A percentile compares a stretch with the other conserved stretches of the same genome.
Evolutionary conservation across 2,888 invertebrate genomes (phyloP).

Genomic region (Nipponacmea schrenckii): DNA sequence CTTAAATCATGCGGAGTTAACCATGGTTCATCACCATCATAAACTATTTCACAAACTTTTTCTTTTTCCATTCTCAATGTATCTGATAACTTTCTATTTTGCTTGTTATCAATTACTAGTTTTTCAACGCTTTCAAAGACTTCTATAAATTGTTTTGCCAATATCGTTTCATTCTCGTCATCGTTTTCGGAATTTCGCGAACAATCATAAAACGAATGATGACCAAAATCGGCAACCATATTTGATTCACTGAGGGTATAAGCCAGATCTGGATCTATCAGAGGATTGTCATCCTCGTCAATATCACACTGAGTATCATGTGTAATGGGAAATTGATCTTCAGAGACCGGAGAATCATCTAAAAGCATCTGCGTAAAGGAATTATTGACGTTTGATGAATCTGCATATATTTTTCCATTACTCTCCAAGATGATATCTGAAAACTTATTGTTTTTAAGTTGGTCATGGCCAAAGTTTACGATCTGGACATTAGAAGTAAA

Average conservation of each 20-base stretch:
- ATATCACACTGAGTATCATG: background rate
- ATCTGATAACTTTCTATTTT: background rate
- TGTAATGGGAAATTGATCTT: background rate
- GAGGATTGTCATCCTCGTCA: background rate
- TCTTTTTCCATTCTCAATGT: background rate
- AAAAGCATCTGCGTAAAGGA: background rate
- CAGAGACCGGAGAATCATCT: background rate
- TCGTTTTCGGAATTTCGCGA: background rate
- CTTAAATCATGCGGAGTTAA: background rate
- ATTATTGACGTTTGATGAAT: background rate
- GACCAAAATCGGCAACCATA: background rate
- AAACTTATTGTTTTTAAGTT: background rate
- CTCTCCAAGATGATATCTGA: background rate
- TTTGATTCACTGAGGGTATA: background rate
- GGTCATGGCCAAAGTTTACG: no score
- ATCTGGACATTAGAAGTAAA: no score
- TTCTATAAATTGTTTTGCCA: background rate
- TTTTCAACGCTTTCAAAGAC: background rate
- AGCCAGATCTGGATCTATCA: background rate
- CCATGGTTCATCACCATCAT: background rate
- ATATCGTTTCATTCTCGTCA: background rate
- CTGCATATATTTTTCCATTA: background rate
- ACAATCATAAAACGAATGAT: background rate
- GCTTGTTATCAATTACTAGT: background rate
- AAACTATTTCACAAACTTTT: background rate